Evolutionary conservation across 2,888 invertebrate species (phyloP), one percentile per base, ranked within the genome.

Genomic region (Drosophila diplacantha): DNA sequence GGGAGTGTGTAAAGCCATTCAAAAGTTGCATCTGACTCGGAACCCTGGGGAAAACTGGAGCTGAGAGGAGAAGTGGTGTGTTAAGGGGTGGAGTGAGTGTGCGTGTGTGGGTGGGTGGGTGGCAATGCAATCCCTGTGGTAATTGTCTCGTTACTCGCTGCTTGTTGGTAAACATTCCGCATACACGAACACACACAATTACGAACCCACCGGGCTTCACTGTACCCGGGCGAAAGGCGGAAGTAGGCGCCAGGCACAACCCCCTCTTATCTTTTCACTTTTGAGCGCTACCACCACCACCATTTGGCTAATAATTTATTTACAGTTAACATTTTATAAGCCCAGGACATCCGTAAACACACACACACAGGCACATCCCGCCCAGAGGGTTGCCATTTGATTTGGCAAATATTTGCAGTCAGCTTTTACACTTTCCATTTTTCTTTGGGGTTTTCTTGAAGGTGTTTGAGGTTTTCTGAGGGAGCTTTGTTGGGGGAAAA

Each of bases 81-180:
- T 16, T 5, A 3, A 20, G 18, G 18, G 22, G 18, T 16, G 31
- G 29, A 11, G 24, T 8, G 16, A 22, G 24, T 9, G 26, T 26
- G 26, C 9, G 26, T 29, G 29, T 6, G 24, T 24, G 24, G 6
- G 24, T 22, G 16, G 11, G 14, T 38, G 39, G 20, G 9, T 5
- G 31, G 54, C 47, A 50, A 47, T 39, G 47, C 58, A 50, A 69
- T 76, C 84, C 81, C 83, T 50, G 55, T 69, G 83, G 80, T 84
- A 81, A 81, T 81, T 84, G 84, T 84, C 84, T 81, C 83, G 83
- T 82, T 82, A 82, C 73, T 75, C 75, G 67, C 69, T 79, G 65
- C 79, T 72, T 83, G 81, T 72, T 73, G 66, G 72, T 75, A 83
- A 83, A 83, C 81, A 82, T 70, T 74, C 65, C 69, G 72, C 60